Conservation (phyloP, 2,113 vertebrate species). For the Pterocles orientalis region DNA sequence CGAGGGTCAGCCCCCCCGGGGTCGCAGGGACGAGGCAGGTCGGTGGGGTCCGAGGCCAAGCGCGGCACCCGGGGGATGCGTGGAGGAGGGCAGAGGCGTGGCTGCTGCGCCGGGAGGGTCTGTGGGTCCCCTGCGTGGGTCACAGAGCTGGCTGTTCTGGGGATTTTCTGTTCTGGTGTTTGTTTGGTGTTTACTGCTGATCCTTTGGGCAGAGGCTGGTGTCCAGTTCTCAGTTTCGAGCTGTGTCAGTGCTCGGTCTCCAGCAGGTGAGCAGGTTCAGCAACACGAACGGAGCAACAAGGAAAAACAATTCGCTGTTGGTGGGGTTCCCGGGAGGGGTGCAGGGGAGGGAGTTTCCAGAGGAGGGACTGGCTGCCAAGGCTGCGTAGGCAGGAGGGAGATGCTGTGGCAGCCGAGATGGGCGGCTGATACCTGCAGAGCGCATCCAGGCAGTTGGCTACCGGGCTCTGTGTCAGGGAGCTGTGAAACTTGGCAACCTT, state of each 20-base stretch:
- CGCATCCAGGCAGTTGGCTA: not conserved
- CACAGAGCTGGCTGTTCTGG: not conserved
- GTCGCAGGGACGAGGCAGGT: not conserved
- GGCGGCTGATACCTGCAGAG: not conserved
- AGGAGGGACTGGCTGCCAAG: rapidly evolving
- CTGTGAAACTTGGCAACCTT: not conserved
- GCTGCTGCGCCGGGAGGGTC: rapidly evolving
- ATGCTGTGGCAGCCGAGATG: not conserved
- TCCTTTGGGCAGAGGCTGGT: not conserved
- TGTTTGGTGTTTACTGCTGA: not conserved
- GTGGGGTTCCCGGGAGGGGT: no score
- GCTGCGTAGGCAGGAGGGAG: not conserved
- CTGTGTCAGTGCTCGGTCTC: not conserved
- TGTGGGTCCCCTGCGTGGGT: not conserved
- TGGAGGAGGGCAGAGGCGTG: no score
- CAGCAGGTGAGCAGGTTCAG: not conserved
- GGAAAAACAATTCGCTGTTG: not conserved
- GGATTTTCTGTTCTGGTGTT: not conserved
- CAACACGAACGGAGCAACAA: not conserved
- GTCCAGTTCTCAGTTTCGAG: not conserved
- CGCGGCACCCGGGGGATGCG: rapidly evolving
- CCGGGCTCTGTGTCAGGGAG: rapidly evolving
- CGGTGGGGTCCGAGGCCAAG: not conserved
- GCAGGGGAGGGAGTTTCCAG: not conserved
- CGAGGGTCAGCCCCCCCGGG: not conserved